These are phyloP conservation scores for Sylvicapra grimmia DNA, from an alignment of 2,113 vertebrate genomes.

Conservation along the genomic window DNA sequence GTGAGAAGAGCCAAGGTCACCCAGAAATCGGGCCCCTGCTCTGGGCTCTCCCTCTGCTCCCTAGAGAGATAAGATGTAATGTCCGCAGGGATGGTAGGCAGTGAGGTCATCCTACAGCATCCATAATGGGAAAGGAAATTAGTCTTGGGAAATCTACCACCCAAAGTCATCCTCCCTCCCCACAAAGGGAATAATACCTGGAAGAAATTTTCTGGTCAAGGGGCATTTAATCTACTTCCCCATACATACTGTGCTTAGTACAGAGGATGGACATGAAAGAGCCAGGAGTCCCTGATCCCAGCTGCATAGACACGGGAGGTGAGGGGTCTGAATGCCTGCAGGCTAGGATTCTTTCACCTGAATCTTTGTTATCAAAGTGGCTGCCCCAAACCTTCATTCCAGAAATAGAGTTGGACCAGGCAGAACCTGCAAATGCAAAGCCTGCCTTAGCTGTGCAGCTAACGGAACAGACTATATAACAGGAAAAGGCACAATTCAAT, in stretches of 20 bases:
- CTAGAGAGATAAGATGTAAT: background rate
- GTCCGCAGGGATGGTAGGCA: background rate
- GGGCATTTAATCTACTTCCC: constrained; percentile 26
- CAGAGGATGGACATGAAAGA: constrained; percentile 24
- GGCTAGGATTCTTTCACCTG: constrained; percentile 59
- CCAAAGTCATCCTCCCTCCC: constrained; percentile 28
- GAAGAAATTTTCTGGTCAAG: background rate
- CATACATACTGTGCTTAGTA: background rate
- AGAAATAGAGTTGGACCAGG: constrained; percentile 63
- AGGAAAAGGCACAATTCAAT: background rate
- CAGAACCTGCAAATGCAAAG: constrained; percentile 55
- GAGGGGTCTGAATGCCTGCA: constrained; percentile 42
- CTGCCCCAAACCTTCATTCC: constrained; percentile 55
- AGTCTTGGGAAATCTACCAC: constrained; percentile 45
- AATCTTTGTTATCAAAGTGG: constrained; percentile 71
- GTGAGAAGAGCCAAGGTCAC: background rate
- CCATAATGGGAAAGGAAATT: background rate
- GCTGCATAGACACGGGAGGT: constrained; percentile 54
- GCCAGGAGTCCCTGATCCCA: constrained; percentile 24
- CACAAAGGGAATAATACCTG: constrained; percentile 47
- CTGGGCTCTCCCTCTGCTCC: background rate
- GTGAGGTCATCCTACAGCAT: background rate
- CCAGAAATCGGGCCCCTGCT: background rate
- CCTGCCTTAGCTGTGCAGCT: background rate
- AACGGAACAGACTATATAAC: accelerated